Base-by-base conservation (phyloP, 1,140 invertebrate species). In the Battus philenor region DNA sequence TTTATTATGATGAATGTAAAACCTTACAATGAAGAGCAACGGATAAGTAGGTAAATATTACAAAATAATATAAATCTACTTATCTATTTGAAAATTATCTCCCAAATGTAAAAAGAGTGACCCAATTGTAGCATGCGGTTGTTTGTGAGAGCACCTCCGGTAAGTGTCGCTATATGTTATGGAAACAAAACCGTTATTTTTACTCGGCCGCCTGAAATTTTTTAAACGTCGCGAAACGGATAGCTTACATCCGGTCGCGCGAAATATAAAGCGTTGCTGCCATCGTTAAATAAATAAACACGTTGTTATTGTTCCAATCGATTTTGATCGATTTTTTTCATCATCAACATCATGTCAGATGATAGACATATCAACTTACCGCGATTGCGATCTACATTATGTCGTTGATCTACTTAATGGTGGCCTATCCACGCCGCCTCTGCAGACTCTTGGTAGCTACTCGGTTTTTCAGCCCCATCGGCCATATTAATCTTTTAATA, bases 141-240 rank as follows among this genome's bases (percentile, higher is more conserved):
- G 32, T 18, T 34, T 34, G 32, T 16, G 10, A 5, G n/a, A 4
- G 12, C 9, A 20, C 17, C 32, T 34, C 32, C n/a, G 41, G 26
- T 46, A n/a, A 44, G 43, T 54, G 45, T 54, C 52, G 16, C 45
- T n/a, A 17, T 27, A 41, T 59, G 52, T 59, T 59, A 48, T 59
- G 46, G 22, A 47, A 54, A 59, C 56, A 50, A 16, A 22, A 15
- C 16, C 32, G 18, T n/a, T 60, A 64, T 64, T 64, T 62, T 64
- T 54, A 59, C 53, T 49, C 46, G 51, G 30, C 27, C 20, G 18
- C 34, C 47, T 57, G 47, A 60, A 48, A 47, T 54, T 45, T 49
- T 44, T 46, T 48, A 54, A 52, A n/a, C n/a, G n/a, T n/a, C 32
- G n/a, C 2, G 9, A n/a, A 22, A 46, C 43, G 47, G 47, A 49